Percentiles rank a stretch among this genome's conserved stretches.
Conservation (phyloP, 2,888 invertebrate species). For the Cartodere bifasciata region DNA sequence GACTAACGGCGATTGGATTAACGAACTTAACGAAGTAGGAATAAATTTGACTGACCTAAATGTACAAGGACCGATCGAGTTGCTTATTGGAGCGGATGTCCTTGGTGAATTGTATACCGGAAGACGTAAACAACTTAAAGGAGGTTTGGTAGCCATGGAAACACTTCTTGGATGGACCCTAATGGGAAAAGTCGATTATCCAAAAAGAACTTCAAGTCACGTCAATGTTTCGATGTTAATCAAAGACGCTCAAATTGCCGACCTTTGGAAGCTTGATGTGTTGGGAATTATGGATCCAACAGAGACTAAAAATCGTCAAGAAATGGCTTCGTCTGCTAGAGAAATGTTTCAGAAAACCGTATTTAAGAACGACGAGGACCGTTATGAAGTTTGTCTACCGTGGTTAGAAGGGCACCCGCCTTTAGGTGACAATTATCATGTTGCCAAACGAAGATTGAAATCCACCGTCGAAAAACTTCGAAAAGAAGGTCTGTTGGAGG, state of each 20-base stretch:
- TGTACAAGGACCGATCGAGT: not conserved
- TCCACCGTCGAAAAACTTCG: conserved; percentile 16
- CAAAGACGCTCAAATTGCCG: too few relatives aligned
- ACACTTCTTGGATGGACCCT: conserved; percentile 21
- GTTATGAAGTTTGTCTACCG: conserved; percentile 25
- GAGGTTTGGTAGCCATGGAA: conserved; percentile 20
- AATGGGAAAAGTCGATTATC: conserved; percentile 15
- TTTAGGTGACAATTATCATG: conserved; percentile 18
- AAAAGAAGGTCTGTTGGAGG: conserved; percentile 13
- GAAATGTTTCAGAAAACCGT: conserved; percentile 22
- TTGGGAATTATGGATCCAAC: conserved; percentile 23
- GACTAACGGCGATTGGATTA: conserved; percentile 5
- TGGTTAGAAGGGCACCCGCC: conserved; percentile 24
- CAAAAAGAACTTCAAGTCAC: conserved; percentile 7
- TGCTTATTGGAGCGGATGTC: conserved; percentile 8
- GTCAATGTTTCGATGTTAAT: conserved; percentile 14
- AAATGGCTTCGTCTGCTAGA: conserved; percentile 15
- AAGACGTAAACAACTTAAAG: conserved; percentile 12
- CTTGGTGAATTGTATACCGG: conserved; percentile 7
- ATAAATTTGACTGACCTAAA: conserved; percentile 1
- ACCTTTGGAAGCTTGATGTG: conserved; percentile 24
- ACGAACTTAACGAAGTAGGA: conserved; percentile 1
- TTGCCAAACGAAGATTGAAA: conserved; percentile 20
- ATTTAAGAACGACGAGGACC: conserved; percentile 16
- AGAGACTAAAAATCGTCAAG: conserved; percentile 16